Percentiles rank a stretch among this genome's conserved stretches.
phyloP scores from a whole-genome alignment of 2,113 vertebrate genomes.

The Lepisosteus oculatus region DNA sequence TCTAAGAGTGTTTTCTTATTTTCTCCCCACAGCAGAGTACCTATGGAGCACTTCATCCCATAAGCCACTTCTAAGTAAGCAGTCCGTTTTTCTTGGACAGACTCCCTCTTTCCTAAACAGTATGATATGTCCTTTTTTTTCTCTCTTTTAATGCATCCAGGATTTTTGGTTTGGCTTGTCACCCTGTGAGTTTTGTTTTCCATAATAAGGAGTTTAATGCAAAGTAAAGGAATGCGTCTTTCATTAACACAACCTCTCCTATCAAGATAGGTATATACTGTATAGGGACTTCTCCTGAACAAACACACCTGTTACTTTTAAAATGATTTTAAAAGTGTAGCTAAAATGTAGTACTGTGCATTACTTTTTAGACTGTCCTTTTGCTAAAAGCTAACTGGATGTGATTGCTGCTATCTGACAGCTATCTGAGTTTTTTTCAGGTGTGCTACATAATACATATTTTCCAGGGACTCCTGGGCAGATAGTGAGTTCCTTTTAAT shows the following conservation, averaged over 20 bases:
- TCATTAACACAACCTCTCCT: not conserved
- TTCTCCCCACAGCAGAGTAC: constrained; percentile 6
- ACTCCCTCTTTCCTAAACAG: not conserved
- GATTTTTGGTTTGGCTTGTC: not conserved
- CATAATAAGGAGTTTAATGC: not conserved
- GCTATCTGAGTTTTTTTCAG: too few species aligned
- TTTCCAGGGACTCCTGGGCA: too few species aligned
- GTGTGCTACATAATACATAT: too few species aligned
- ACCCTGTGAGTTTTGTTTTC: not conserved
- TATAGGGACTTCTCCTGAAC: too few species aligned
- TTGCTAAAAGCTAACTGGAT: too few species aligned
- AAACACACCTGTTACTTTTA: too few species aligned
- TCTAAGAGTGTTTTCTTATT: constrained; percentile 7
- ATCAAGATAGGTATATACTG: too few species aligned
- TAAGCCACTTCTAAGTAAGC: not conserved
- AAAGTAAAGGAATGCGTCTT: not conserved
- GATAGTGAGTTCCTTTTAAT: too few species aligned
- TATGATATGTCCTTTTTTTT: accelerated
- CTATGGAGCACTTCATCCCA: not conserved
- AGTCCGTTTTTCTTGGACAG: not conserved
- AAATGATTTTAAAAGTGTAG: too few species aligned
- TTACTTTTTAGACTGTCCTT: too few species aligned
- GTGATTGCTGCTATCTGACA: too few species aligned
- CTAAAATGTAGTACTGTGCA: too few species aligned
- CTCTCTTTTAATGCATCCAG: not conserved